These are phyloP conservation scores for Saturnia japonica DNA, from an alignment of 2,888 invertebrate species.

Conservation along the genomic window DNA sequence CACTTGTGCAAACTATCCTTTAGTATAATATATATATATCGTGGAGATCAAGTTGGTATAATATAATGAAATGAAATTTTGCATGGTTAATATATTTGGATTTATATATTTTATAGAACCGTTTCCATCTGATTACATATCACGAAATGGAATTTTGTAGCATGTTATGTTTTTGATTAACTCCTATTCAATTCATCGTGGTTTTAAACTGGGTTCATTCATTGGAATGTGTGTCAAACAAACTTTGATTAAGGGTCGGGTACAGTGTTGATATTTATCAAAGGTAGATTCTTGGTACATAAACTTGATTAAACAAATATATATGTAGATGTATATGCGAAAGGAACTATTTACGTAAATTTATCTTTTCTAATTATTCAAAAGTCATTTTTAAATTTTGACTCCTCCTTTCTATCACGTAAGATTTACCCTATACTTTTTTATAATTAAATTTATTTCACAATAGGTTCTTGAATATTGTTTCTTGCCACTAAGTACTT, in stretches of 20 bases:
- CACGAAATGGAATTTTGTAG: not conserved
- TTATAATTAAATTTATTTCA: no score
- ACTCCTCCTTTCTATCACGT: no score
- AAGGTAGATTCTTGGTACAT: not conserved
- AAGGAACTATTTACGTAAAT: not conserved
- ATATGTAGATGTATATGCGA: not conserved
- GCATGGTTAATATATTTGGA: no score
- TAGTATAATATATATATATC: no score
- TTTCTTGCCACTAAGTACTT: no score
- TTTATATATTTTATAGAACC: not conserved
- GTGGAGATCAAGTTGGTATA: no score
- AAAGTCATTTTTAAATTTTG: no score
- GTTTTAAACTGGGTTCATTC: constrained; percentile 3
- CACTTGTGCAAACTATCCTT: no score
- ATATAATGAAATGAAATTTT: no score
- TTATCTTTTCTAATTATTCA: not conserved
- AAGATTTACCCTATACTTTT: no score
- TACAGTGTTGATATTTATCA: constrained; percentile 4
- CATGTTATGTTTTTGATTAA: not conserved
- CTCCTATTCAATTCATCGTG: not conserved
- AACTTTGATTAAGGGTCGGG: not conserved
- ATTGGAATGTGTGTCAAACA: not conserved
- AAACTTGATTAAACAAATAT: not conserved
- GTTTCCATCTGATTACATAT: not conserved
- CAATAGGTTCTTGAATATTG: no score